Percentiles rank a stretch among this genome's conserved stretches.
Evolutionary conservation across 2,113 vertebrate species (phyloP).

Genomic region (Cygnus atratus): DNA sequence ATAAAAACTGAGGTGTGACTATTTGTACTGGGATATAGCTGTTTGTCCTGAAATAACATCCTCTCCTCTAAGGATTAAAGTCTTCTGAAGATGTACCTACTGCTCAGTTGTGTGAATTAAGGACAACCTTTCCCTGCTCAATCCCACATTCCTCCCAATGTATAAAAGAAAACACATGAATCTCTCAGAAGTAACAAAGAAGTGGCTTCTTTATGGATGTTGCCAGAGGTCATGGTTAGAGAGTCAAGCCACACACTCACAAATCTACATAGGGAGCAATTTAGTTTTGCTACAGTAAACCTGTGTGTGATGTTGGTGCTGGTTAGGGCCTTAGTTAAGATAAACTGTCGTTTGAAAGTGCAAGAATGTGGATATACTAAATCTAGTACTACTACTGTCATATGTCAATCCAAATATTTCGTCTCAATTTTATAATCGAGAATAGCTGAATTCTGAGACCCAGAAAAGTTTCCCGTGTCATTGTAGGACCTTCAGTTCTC

Average conservation of each 20-base stretch:
- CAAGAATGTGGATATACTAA: not conserved
- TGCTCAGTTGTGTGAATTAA: not conserved
- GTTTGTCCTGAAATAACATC: not conserved
- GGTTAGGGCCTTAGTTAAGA: not conserved
- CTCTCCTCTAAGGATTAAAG: not conserved
- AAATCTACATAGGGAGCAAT: not conserved
- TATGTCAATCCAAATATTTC: not conserved
- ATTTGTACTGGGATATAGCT: not conserved
- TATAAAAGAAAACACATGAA: not conserved
- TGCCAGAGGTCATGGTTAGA: not conserved
- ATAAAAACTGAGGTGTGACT: not conserved
- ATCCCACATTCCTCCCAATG: not conserved
- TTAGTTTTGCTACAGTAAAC: not conserved
- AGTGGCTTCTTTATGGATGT: not conserved
- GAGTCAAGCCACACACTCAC: not conserved
- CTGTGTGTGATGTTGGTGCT: not conserved
- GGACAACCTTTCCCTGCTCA: not conserved
- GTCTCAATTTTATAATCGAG: not conserved
- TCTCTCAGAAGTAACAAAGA: not conserved
- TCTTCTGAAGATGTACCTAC: not conserved
- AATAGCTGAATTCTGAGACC: not conserved
- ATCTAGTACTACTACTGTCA: not conserved
- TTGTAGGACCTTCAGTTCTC: not conserved
- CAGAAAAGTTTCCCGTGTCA: not conserved
- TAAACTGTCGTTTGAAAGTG: not conserved